phyloP scores from a whole-genome alignment of 2,888 invertebrate species.

The Aporophyla lueneburgensis region DNA sequence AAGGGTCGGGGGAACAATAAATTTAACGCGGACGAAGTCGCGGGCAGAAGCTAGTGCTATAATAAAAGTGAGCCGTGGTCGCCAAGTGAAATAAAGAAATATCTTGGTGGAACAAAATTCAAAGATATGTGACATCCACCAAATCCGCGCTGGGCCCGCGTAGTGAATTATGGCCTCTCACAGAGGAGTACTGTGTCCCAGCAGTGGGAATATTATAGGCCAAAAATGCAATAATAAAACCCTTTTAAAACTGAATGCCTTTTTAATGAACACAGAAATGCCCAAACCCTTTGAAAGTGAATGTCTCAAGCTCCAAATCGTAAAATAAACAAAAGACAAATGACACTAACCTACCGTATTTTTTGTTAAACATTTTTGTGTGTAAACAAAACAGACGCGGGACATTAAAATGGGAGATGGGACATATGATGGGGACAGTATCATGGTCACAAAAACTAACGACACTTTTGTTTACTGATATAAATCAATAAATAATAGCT shows the following conservation, averaged over 20 bases:
- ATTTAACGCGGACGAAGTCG: no score
- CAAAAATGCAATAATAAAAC: background rate
- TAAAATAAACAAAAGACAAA: slow-evolving; percentile 25
- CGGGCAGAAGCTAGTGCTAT: no score
- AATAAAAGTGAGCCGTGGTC: no score
- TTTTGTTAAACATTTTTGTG: slow-evolving; percentile 48
- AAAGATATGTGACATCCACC: no score
- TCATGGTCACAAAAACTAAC: slow-evolving; percentile 54
- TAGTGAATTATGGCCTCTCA: no score
- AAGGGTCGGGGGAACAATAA: no score
- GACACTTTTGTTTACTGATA: slow-evolving; percentile 65
- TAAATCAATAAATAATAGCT: slow-evolving; percentile 58
- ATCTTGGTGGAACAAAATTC: no score
- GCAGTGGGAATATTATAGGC: no score
- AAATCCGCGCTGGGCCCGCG: no score
- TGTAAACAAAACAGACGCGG: slow-evolving; percentile 61
- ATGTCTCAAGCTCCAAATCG: slow-evolving; percentile 9
- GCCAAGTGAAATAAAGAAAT: no score
- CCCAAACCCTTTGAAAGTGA: slow-evolving; percentile 28
- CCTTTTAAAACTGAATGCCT: background rate
- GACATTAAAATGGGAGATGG: slow-evolving; percentile 62
- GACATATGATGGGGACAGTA: slow-evolving; percentile 62
- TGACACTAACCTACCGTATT: slow-evolving; percentile 31
- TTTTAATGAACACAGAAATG: slow-evolving; percentile 23
- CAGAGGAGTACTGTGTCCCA: no score